phyloP scores from a whole-genome alignment of 2,113 vertebrate genomes.

The Cathartes aura region DNA sequence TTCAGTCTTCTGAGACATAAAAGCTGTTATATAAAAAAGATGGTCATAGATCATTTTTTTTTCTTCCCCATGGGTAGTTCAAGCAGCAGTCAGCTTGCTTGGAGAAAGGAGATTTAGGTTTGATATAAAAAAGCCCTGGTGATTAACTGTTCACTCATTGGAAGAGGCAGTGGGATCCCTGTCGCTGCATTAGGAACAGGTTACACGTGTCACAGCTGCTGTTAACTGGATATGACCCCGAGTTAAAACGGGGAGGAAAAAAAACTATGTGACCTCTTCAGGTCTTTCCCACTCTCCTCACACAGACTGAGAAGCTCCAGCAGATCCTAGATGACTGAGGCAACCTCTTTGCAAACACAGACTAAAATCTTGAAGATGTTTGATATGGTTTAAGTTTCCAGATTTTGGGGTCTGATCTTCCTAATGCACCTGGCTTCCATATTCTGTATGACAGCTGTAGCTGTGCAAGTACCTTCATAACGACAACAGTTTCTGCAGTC shows the following conservation, averaged over 20 bases:
- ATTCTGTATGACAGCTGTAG: background rate
- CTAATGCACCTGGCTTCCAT: background rate
- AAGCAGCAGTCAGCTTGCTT: background rate
- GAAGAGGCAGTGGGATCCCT: background rate
- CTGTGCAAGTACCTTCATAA: background rate
- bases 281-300: background rate
- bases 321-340: background rate
- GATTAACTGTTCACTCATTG: background rate
- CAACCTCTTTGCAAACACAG: background rate
- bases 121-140: background rate
- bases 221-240: background rate
- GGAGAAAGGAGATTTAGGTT: background rate
- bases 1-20: constrained; percentile 28
- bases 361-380: background rate
- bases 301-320: background rate
- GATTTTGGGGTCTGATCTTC: background rate
- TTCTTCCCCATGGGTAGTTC: background rate
- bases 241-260: background rate
- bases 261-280: rapidly evolving
- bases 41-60: background rate
- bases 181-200: background rate
- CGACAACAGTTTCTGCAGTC: background rate
- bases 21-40: background rate
- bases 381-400: background rate
- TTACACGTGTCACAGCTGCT: background rate